Conservation (phyloP, 2,888 invertebrate genomes). For the Melanchra persicariae region DNA sequence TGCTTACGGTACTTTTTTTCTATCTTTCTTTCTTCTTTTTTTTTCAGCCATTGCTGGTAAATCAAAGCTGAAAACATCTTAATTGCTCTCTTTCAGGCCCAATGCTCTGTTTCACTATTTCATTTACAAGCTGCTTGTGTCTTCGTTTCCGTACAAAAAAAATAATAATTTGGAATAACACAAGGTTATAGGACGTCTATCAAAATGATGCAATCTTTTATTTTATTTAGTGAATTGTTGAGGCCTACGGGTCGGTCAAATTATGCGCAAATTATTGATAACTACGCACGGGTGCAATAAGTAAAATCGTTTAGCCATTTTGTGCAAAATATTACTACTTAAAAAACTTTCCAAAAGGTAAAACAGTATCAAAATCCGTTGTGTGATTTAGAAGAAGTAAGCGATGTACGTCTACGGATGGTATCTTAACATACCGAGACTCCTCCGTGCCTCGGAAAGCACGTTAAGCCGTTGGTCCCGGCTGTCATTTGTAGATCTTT, state of each 20-base stretch:
- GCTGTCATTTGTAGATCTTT: neutral
- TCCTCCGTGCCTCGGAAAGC: no score
- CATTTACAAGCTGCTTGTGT: neutral
- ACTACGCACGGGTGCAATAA: neutral
- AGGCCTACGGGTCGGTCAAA: neutral
- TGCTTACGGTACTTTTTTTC: slow-evolving; percentile 80
- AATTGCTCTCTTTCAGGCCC: neutral
- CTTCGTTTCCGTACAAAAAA: neutral
- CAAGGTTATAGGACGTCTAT: neutral
- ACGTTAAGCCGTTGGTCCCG: no score
- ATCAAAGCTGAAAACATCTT: neutral
- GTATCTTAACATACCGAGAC: no score
- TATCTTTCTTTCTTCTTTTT: neutral
- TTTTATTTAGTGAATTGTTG: neutral
- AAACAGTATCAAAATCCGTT: no score
- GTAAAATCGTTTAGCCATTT: no score
- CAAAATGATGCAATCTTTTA: neutral
- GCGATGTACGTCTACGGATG: no score
- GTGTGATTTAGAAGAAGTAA: no score
- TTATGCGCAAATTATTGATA: neutral
- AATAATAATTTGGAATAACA: neutral
- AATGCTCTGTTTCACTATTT: neutral
- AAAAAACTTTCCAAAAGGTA: no score
- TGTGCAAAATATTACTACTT: no score
- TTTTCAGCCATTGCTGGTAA: neutral